These are phyloP conservation scores for Trachelus stipa DNA, from an alignment of 2,888 invertebrate genomes.

Conservation along the genomic window DNA sequence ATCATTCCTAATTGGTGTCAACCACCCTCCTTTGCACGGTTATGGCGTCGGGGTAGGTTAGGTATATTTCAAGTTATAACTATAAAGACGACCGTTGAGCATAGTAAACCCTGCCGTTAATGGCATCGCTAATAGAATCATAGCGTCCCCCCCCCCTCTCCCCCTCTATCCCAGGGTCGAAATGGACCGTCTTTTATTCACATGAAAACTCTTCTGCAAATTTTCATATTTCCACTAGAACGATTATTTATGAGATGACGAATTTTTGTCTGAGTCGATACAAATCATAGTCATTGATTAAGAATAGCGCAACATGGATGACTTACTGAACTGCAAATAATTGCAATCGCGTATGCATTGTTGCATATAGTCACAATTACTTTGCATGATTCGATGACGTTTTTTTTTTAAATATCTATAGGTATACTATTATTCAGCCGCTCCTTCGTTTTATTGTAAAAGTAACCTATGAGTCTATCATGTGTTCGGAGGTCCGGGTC, in stretches of 20 bases:
- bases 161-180: neutral
- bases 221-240: neutral
- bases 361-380: slow-evolving; percentile 23
- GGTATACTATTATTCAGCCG: neutral
- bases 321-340: neutral
- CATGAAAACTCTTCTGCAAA: neutral
- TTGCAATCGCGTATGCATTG: neutral
- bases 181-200: neutral
- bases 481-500: neutral
- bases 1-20: slow-evolving; percentile 55
- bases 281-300: neutral
- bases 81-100: slow-evolving; percentile 55
- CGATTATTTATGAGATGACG: neutral
- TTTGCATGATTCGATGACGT: slow-evolving; percentile 33
- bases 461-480: neutral
- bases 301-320: neutral
- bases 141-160: slow-evolving; percentile 39
- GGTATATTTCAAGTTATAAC: slow-evolving; percentile 53
- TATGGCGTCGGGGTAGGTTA: slow-evolving; percentile 28
- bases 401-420: neutral
- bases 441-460: neutral
- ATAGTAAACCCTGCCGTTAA: slow-evolving; percentile 60
- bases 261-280: neutral
- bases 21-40: slow-evolving; percentile 31
- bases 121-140: slow-evolving; percentile 64